These are phyloP conservation scores for Rhombomys opimus DNA, from an alignment of 2,113 vertebrate genomes.

Conservation along the genomic window DNA sequence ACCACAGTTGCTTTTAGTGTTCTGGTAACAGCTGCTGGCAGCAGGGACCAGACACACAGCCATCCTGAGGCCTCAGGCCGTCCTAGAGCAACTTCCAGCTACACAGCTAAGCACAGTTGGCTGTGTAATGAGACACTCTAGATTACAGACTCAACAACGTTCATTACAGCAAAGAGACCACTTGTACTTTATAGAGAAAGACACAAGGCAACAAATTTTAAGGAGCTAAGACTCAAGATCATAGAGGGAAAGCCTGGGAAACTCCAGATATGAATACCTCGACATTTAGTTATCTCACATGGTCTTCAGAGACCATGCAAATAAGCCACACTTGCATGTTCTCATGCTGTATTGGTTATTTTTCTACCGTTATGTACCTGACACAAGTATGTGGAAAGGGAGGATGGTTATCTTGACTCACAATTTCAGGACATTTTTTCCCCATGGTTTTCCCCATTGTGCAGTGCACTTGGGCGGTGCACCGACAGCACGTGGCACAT, in stretches of 20 bases:
- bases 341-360: not conserved
- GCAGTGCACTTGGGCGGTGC: not conserved
- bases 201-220: not conserved
- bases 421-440: too few species aligned
- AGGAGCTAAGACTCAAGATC: not conserved
- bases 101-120: not conserved
- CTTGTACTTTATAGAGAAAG: not conserved
- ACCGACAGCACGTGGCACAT: not conserved
- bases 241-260: not conserved
- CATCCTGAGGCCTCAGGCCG: not conserved
- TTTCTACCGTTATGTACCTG: not conserved
- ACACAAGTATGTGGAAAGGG: not conserved
- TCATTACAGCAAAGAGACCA: conserved; percentile 15
- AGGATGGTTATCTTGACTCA: not conserved
- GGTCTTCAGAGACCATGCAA: not conserved
- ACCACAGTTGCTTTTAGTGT: not conserved
- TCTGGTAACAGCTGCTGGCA: not conserved
- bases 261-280: not conserved
- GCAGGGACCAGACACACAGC: rapidly evolving
- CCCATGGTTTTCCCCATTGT: not conserved
- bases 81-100: not conserved
- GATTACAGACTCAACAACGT: not conserved
- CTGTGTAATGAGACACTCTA: not conserved
- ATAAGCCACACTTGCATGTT: not conserved
- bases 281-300: not conserved